Percentiles rank a stretch among this genome's conserved stretches.
Evolutionary conservation across 1,140 invertebrate species (phyloP).

Genomic region (Bombus impatiens): DNA sequence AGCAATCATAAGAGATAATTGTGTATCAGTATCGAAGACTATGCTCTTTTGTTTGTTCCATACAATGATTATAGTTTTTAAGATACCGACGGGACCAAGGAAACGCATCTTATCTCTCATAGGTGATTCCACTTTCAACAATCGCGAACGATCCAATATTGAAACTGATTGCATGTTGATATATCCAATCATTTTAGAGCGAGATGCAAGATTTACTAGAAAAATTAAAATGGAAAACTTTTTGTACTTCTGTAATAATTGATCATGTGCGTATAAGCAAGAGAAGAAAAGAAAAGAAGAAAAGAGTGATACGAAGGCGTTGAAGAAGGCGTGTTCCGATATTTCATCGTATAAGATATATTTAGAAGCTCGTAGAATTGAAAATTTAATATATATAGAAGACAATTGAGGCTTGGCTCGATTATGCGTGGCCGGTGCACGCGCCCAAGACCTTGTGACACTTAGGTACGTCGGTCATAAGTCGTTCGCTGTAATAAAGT

Average conservation of each 20-base stretch:
- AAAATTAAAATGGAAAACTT: neutral
- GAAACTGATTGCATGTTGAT: neutral
- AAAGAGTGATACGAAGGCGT: neutral
- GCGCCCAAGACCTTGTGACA: slow-evolving; percentile 48
- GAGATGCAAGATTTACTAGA: no score
- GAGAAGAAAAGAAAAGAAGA: neutral
- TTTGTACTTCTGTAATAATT: neutral
- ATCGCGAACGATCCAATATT: neutral
- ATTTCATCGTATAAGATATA: neutral
- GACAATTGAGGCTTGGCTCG: slow-evolving; percentile 36
- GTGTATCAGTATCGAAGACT: neutral
- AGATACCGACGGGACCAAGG: neutral
- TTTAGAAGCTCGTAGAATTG: neutral
- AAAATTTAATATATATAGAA: slow-evolving; percentile 33
- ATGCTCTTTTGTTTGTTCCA: neutral
- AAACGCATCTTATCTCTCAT: neutral
- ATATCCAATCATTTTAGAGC: neutral
- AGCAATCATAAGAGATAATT: neutral
- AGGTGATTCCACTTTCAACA: neutral
- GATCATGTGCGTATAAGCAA: neutral
- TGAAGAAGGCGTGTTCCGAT: neutral
- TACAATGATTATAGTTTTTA: neutral
- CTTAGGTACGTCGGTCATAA: slow-evolving; percentile 45
- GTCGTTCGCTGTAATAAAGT: slow-evolving; percentile 50
- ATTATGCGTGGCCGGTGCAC: slow-evolving; percentile 33